Conservation (phyloP, 2,888 invertebrate genomes). For the Thereva unica region DNA sequence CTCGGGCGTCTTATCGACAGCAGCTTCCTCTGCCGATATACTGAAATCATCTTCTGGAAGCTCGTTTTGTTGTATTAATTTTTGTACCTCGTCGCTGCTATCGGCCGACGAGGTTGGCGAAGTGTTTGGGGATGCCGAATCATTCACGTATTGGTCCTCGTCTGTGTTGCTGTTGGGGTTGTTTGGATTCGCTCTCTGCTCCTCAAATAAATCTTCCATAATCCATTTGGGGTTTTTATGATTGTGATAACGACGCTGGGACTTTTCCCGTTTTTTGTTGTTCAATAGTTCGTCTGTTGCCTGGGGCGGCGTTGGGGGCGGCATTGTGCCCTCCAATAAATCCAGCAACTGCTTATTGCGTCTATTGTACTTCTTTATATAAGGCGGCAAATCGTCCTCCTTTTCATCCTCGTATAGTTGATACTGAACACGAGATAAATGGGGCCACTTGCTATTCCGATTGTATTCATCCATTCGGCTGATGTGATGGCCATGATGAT, state of each 20-base stretch:
- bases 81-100: conserved; percentile 40
- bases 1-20: conserved; percentile 13
- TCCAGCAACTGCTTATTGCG: conserved; percentile 56
- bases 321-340: conserved; percentile 54
- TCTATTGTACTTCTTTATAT: conserved; percentile 56
- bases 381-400: conserved; percentile 55
- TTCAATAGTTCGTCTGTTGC: not conserved
- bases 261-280: conserved; percentile 49
- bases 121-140: conserved; percentile 16
- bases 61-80: conserved; percentile 47
- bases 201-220: conserved; percentile 51
- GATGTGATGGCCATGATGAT: conserved; percentile 38
- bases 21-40: conserved; percentile 43
- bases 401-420: conserved; percentile 50
- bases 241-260: conserved; percentile 45
- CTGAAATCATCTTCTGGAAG: conserved; percentile 51
- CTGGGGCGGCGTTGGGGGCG: conserved; percentile 47
- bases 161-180: conserved; percentile 36
- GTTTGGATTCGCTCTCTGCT: conserved; percentile 46
- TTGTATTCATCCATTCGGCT: conserved; percentile 52
- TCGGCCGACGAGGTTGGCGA: not conserved
- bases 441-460: conserved; percentile 56
- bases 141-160: conserved; percentile 40
- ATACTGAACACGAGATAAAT: conserved; percentile 53
- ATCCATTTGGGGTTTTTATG: conserved; percentile 45